Conservation (phyloP, 2,797 vertebrate species). For the Hippopotamyrus pictus region DNA sequence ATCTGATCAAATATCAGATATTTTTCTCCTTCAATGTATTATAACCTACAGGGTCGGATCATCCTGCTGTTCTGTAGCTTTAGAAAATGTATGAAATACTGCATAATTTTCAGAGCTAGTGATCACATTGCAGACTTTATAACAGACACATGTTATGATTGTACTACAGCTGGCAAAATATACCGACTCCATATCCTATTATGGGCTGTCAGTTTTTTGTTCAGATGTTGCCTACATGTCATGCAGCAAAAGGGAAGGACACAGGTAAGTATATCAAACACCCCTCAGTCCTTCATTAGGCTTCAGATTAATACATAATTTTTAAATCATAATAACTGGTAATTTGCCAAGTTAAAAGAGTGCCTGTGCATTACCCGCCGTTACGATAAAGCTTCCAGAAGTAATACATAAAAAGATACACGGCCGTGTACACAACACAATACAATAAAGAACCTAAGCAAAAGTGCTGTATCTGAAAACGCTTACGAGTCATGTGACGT, state of each 20-base stretch:
- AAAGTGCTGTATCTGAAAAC: not conserved
- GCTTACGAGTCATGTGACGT: not conserved
- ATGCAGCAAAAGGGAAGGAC: not conserved
- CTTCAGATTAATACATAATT: not conserved
- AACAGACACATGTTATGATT: not conserved
- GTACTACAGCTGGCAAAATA: not conserved
- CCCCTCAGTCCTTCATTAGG: not conserved
- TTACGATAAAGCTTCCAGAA: not conserved
- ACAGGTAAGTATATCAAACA: not conserved
- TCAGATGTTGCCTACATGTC: not conserved
- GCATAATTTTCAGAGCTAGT: not conserved
- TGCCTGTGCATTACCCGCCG: not conserved
- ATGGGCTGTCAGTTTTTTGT: not conserved
- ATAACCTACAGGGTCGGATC: not conserved
- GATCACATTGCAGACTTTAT: not conserved
- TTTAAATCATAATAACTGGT: not conserved
- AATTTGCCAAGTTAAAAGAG: not conserved
- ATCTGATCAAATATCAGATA: not conserved
- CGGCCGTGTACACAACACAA: not conserved
- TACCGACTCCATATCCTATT: not conserved
- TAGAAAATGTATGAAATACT: not conserved
- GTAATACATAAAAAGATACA: not conserved
- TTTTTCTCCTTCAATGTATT: not conserved
- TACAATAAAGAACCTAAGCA: not conserved
- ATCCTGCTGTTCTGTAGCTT: not conserved